Evolutionary conservation across 2,113 vertebrate genomes (phyloP).

Genomic region (Cettia cetti): DNA sequence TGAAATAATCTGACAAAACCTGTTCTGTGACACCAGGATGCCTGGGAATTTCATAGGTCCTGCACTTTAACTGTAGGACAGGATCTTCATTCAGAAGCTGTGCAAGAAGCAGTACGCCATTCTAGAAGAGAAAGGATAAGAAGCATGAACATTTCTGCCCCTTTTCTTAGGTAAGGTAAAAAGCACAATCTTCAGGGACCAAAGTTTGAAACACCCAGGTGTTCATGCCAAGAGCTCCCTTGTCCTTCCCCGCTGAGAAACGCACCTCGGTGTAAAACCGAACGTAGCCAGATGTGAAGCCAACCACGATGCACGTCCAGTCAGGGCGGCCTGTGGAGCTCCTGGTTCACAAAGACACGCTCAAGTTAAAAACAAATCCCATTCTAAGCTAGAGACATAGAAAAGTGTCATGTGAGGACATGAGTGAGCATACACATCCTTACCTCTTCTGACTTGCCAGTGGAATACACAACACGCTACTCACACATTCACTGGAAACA

Average conservation of each 20-base stretch:
- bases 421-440: not conserved
- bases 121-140: slow-evolving; percentile 71
- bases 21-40: slow-evolving; percentile 95
- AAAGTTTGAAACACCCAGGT: not conserved
- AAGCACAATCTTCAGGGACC: not conserved
- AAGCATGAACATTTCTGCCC: not conserved
- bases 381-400: not conserved
- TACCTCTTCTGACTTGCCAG: slow-evolving; percentile 97
- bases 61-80: slow-evolving; percentile 92
- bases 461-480: slow-evolving; percentile 89
- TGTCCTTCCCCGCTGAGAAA: not conserved
- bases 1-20: slow-evolving; percentile 75
- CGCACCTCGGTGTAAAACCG: slow-evolving; percentile 97
- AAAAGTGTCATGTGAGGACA: not conserved
- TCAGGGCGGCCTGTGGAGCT: slow-evolving; percentile 96
- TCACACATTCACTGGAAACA: slow-evolving; percentile 85
- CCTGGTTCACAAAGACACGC: slow-evolving; percentile 66
- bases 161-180: not conserved
- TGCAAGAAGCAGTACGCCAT: slow-evolving; percentile 89
- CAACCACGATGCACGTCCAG: slow-evolving; percentile 96
- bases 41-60: slow-evolving; percentile 94
- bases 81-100: slow-evolving; percentile 94
- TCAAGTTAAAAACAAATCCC: not conserved
- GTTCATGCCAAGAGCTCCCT: not conserved
- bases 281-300: slow-evolving; percentile 93